Base-by-base conservation (phyloP, 2,113 vertebrate genomes). In the Paradisaea rubra region DNA sequence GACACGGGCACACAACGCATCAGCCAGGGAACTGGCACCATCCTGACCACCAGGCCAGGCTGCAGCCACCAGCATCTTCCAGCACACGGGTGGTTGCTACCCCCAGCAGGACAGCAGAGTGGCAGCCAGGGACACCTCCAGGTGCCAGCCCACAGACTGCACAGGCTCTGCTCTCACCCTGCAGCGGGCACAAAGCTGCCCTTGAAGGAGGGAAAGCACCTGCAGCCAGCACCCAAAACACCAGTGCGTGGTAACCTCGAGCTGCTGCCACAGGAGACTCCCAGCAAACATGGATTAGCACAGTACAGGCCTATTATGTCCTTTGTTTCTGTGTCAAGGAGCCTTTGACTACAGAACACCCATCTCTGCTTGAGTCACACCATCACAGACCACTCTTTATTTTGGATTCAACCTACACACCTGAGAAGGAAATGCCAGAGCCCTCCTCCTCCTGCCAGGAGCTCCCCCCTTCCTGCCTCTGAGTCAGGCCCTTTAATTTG, bases 401-500 rank as follows among this genome's bases (percentile, higher is more conserved):
- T 82, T 60, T 66, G 68, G 50, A 66, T 61, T 47, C 59, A n/a
- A 21, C 0, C 10, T 27, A 22, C 30, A 77, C 63, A 69, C 33
- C 33, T n/a, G 27, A 37, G 37, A 77, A 84, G 37, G 57, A 87
- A 95, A 91, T 37, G 65, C 53, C 44, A 31, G 49, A 74, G 60
- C 60, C n/a, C 50, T 70, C 21, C 60, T 54, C 30, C 57, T 74
- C 59, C 77, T 66, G 47, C 52, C 44, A 20, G 2, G 1, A 60
- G 61, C 45, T 81, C 61, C 65, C 41, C 72, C 24, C 42, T 69
- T 76, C 70, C 71, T 69, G 66, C 78, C 45, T 80, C 63, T 74
- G 95, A 93, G 85, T 89, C 88, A 93, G 24, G 24, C 13, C 39
- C 49, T 80, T 52, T 81, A 54, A 81, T 86, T 49, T 39, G 44